These are phyloP conservation scores for Synergus laeviventris DNA, from an alignment of 2,888 invertebrate species.

Conservation along the genomic window DNA sequence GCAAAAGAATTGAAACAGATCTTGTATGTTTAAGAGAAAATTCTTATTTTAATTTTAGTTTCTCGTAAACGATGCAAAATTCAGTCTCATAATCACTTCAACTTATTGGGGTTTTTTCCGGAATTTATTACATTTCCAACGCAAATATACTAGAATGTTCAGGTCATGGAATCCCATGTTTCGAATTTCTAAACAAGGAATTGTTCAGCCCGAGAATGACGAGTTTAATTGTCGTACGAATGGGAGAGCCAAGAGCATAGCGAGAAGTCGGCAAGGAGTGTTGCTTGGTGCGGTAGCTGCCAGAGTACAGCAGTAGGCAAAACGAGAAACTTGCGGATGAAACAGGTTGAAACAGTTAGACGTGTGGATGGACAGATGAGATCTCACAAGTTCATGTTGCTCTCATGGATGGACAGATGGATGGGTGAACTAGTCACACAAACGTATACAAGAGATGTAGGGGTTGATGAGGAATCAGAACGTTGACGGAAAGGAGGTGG, in stretches of 20 bases:
- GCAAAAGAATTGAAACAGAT: no score
- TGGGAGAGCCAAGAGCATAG: not conserved
- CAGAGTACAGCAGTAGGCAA: not conserved
- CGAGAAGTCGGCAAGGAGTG: not conserved
- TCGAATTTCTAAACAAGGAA: not conserved
- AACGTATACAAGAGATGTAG: not conserved
- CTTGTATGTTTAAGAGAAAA: no score
- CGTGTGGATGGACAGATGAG: not conserved
- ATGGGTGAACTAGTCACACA: not conserved
- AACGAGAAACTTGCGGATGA: not conserved
- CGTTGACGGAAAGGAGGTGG: not conserved
- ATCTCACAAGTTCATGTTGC: not conserved
- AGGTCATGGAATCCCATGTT: not conserved
- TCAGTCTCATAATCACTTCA: no score
- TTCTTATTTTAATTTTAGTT: no score
- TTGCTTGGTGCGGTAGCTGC: not conserved
- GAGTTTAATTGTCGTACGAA: not conserved
- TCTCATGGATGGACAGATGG: not conserved
- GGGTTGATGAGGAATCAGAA: constrained; percentile 9
- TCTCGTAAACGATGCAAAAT: no score
- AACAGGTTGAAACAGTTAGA: not conserved
- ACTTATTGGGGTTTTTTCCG: no score
- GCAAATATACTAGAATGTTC: no score
- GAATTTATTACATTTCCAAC: no score
- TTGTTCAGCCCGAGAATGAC: not conserved